A percentile compares a stretch with the other conserved stretches of the same genome.
phyloP scores from a whole-genome alignment of 2,888 invertebrate species.

The Thereva nobilitata region DNA sequence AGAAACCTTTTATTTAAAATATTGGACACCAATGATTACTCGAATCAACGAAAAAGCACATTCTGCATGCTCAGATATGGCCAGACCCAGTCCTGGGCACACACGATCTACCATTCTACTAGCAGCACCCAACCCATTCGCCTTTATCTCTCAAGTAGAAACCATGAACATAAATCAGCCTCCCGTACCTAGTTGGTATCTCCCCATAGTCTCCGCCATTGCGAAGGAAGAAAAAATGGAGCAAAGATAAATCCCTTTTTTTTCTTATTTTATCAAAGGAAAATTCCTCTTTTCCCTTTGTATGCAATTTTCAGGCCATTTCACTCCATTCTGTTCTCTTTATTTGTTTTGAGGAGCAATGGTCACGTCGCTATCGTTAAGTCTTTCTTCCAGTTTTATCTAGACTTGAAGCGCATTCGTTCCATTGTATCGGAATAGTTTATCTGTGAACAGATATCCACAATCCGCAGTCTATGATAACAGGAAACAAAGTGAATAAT shows the following conservation, averaged over 20 bases:
- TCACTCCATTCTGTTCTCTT: slow-evolving; percentile 22
- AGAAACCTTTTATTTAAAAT: slow-evolving; percentile 6
- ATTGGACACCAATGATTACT: slow-evolving; percentile 14
- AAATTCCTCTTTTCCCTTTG: slow-evolving; percentile 4
- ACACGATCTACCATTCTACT: not conserved
- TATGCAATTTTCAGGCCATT: slow-evolving; percentile 38
- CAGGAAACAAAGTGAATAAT: too few relatives aligned
- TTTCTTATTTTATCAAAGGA: slow-evolving; percentile 12
- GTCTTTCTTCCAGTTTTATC: slow-evolving; percentile 13
- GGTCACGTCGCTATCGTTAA: slow-evolving; percentile 40
- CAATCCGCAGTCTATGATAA: too few relatives aligned
- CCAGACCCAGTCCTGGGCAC: not conserved
- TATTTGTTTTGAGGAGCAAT: slow-evolving; percentile 36
- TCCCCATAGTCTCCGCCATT: not conserved
- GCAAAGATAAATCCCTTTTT: slow-evolving; percentile 10
- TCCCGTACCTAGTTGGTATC: not conserved
- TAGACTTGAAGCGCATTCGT: too few relatives aligned
- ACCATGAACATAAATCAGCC: slow-evolving; percentile 10
- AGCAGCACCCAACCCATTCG: not conserved
- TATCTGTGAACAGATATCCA: too few relatives aligned
- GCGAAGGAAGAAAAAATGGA: slow-evolving; percentile 6
- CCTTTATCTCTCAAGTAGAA: slow-evolving; percentile 7
- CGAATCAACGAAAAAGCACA: slow-evolving; percentile 17
- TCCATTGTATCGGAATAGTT: too few relatives aligned
- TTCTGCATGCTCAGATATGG: not conserved